These are phyloP conservation scores for Ceriagrion tenellum DNA, from an alignment of 2,888 invertebrate species.

Conservation along the genomic window DNA sequence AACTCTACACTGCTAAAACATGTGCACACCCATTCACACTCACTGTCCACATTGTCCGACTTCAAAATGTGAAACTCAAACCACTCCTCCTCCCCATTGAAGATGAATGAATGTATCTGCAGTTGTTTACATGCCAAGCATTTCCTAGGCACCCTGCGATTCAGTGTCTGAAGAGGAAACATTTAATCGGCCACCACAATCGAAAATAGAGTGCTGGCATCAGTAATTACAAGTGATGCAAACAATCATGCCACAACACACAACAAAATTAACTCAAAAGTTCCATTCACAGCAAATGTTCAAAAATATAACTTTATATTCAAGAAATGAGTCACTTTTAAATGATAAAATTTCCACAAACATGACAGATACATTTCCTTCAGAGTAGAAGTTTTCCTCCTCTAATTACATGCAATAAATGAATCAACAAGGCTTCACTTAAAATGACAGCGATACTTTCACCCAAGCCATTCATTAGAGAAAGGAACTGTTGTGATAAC, in stretches of 20 bases:
- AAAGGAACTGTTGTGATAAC: constrained; percentile 14
- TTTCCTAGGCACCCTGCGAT: background rate
- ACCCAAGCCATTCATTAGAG: background rate
- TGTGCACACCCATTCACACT: background rate
- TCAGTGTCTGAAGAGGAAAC: background rate
- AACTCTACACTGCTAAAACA: background rate
- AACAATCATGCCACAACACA: background rate
- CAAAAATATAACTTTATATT: background rate
- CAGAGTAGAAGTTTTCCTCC: background rate
- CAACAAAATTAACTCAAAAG: background rate
- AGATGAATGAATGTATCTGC: background rate
- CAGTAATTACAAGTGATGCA: background rate
- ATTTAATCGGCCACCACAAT: background rate
- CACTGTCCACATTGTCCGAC: background rate
- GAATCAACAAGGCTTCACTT: background rate
- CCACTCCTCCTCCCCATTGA: background rate
- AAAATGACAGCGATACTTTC: background rate
- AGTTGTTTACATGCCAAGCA: background rate
- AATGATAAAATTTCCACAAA: background rate
- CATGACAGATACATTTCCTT: background rate
- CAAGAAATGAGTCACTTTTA: background rate
- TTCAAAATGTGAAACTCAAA: background rate
- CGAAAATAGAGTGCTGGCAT: background rate
- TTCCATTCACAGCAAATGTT: background rate
- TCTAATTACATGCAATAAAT: background rate